phyloP scores from a whole-genome alignment of 2,797 vertebrate species.

The Amblyraja radiata region DNA sequence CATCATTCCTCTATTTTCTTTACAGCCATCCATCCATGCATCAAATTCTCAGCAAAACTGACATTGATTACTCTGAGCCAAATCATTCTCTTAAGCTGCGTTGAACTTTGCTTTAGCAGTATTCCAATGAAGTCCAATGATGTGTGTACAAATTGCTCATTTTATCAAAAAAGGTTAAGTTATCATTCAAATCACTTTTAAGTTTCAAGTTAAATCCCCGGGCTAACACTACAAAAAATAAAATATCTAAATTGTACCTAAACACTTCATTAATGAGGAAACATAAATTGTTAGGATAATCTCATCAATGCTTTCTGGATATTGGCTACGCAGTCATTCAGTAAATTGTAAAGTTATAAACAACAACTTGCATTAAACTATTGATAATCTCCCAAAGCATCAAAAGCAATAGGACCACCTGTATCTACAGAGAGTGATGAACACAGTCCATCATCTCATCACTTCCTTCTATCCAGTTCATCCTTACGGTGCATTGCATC shows the following conservation, averaged over 20 bases:
- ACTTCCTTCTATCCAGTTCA: too few relatives aligned
- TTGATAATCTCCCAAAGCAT: too few relatives aligned
- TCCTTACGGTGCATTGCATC: too few relatives aligned
- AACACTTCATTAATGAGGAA: neutral
- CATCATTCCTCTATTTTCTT: neutral
- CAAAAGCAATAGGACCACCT: too few relatives aligned
- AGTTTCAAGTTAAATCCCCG: neutral
- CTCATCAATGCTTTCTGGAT: conserved; percentile 44
- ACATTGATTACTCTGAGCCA: neutral
- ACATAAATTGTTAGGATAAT: neutral
- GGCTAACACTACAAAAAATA: neutral
- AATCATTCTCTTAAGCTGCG: neutral
- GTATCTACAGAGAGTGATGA: too few relatives aligned
- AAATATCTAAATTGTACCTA: neutral
- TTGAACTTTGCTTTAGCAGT: neutral
- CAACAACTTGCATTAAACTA: neutral
- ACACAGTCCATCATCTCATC: too few relatives aligned
- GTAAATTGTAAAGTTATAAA: conserved; percentile 67
- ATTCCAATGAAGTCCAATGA: neutral
- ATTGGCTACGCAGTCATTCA: conserved; percentile 56
- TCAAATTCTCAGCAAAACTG: neutral
- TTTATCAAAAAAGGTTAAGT: too few relatives aligned
- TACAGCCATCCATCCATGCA: neutral
- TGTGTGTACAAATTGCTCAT: neutral
- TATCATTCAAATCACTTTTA: too few relatives aligned